phyloP scores from a whole-genome alignment of 2,888 invertebrate genomes.

The Nephrocerus scutellatus region DNA sequence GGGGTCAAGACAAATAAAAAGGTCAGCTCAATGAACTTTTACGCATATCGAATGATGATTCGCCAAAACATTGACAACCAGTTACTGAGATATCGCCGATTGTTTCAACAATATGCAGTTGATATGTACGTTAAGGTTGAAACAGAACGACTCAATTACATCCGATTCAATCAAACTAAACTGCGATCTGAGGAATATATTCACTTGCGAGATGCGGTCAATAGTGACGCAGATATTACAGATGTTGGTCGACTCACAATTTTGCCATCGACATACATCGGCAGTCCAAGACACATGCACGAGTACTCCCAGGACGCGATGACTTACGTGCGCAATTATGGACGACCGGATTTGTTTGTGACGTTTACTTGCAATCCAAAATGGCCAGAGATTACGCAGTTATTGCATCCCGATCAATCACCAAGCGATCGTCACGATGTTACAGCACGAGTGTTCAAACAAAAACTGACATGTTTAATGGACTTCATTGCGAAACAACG shows the following conservation, averaged over 20 bases:
- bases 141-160: conserved; percentile 4
- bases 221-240: conserved; percentile 8
- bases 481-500: too few species aligned
- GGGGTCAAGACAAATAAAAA: conserved; percentile 5
- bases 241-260: conserved; percentile 14
- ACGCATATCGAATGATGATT: conserved; percentile 14
- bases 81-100: conserved; percentile 12
- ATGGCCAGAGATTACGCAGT: conserved; percentile 6
- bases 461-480: conserved; percentile 10
- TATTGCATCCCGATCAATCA: conserved; percentile 14
- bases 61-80: conserved; percentile 10
- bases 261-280: conserved; percentile 5
- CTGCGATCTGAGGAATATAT: too few species aligned
- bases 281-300: conserved; percentile 3
- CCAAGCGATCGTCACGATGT: conserved; percentile 9
- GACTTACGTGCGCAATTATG: conserved; percentile 1
- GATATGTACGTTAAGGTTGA: conserved; percentile 7
- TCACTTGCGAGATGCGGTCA: too few species aligned
- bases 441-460: conserved; percentile 18
- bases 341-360: conserved; percentile 1
- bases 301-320: conserved; percentile 4
- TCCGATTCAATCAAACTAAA: conserved; percentile 3
- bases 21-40: conserved; percentile 11
- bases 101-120: conserved; percentile 13
- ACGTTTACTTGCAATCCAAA: conserved; percentile 9